Conservation (phyloP, 2,797 vertebrate genomes). For the Orestias chungarensis region DNA sequence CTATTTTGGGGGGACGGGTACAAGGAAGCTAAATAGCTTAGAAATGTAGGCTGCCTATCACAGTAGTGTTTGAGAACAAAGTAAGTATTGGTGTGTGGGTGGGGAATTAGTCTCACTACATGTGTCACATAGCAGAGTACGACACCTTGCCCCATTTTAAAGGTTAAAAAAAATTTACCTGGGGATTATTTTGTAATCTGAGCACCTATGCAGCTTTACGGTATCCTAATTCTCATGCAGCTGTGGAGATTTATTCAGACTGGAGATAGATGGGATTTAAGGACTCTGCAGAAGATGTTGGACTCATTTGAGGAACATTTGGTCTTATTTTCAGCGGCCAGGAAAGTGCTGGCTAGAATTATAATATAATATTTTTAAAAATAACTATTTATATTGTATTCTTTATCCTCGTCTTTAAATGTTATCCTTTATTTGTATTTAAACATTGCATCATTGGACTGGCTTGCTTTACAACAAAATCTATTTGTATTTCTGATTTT, state of each 20-base stretch:
- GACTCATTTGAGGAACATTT: conserved; percentile 65
- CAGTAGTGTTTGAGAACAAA: conserved; percentile 51
- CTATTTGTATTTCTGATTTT: conserved; percentile 54
- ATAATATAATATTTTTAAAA: conserved; percentile 49
- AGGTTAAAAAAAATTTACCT: conserved; percentile 76
- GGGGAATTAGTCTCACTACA: conserved; percentile 75
- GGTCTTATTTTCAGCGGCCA: conserved; percentile 57
- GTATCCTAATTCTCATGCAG: conserved; percentile 69
- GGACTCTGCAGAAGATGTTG: conserved; percentile 52
- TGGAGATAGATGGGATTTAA: conserved; percentile 68
- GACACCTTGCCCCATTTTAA: conserved; percentile 68
- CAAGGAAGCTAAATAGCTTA: conserved; percentile 58
- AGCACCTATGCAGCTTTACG: conserved; percentile 67
- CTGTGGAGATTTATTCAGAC: conserved; percentile 73
- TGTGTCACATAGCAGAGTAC: conserved; percentile 61
- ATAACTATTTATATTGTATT: conserved; percentile 4
- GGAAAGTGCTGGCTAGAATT: conserved; percentile 61
- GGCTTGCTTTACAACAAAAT: conserved; percentile 66
- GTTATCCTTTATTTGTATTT: conserved; percentile 69
- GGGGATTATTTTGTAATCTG: conserved; percentile 85
- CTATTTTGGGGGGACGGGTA: conserved; percentile 36
- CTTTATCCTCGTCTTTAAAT: conserved; percentile 60
- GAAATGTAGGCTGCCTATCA: conserved; percentile 59
- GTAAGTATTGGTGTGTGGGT: conserved; percentile 64
- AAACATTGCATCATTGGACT: conserved; percentile 55